phyloP scores from a whole-genome alignment of 2,797 vertebrate species.

The Eutrigla gurnardus region DNA sequence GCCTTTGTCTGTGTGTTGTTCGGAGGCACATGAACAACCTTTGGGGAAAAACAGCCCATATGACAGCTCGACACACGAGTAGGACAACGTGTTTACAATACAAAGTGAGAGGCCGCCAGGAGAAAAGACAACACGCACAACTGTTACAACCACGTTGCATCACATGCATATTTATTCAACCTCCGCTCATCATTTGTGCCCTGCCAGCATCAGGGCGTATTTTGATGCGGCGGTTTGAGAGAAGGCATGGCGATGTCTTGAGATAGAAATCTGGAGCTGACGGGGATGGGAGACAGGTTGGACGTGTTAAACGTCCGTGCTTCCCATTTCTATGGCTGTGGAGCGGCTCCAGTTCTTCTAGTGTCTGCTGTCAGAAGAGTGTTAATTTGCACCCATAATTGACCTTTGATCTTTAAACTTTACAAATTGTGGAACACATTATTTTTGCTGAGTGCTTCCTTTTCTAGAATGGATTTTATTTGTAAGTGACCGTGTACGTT shows the following conservation, averaged over 20 bases:
- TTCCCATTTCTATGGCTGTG: constrained; percentile 6
- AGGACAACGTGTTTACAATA: constrained; percentile 6
- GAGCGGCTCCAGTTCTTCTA: background rate
- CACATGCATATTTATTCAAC: background rate
- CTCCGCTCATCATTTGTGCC: background rate
- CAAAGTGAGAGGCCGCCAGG: background rate
- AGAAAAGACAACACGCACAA: no score
- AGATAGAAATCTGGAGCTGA: constrained; percentile 2
- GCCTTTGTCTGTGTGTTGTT: background rate
- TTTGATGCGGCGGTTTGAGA: background rate
- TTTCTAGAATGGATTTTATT: no score
- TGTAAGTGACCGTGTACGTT: no score
- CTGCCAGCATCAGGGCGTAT: background rate
- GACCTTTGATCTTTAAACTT: constrained; percentile 6
- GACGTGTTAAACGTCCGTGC: constrained; percentile 13
- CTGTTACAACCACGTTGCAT: no score
- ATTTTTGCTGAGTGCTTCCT: background rate
- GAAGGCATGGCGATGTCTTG: constrained; percentile 19
- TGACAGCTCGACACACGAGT: constrained; percentile 1
- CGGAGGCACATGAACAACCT: constrained; percentile 4
- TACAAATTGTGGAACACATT: background rate
- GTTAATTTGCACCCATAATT: background rate
- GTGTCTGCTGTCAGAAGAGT: background rate
- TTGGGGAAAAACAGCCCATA: background rate
- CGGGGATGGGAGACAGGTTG: constrained; percentile 35